These are phyloP conservation scores for Neoitamus cyanurus DNA, from an alignment of 2,888 invertebrate species.

Conservation along the genomic window DNA sequence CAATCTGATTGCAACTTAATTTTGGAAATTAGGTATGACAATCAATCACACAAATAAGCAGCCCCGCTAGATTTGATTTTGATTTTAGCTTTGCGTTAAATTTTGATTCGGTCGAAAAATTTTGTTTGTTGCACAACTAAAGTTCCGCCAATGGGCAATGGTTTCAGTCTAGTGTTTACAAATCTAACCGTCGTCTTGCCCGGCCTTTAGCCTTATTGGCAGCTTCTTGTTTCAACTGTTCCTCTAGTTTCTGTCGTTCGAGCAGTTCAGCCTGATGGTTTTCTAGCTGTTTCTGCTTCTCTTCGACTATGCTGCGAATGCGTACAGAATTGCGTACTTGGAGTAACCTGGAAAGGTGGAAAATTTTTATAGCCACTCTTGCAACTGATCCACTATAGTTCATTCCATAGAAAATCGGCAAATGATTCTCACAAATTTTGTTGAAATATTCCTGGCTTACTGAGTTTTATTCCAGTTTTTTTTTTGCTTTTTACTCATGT, in stretches of 20 bases:
- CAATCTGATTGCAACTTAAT: constrained; percentile 50
- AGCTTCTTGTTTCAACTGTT: constrained; percentile 58
- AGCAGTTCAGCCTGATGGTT: constrained; percentile 67
- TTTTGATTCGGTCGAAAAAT: constrained; percentile 11
- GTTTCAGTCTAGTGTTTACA: constrained; percentile 52
- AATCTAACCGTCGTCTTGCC: constrained; percentile 69
- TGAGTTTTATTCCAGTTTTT: no score
- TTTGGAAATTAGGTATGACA: constrained; percentile 50
- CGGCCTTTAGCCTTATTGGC: constrained; percentile 66
- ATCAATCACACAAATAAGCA: constrained; percentile 50
- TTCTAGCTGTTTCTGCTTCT: constrained; percentile 56
- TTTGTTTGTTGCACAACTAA: constrained; percentile 29
- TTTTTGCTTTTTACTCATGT: no score
- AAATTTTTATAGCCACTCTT: neutral
- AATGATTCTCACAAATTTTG: no score
- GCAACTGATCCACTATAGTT: neutral
- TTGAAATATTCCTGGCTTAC: no score
- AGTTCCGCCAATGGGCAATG: constrained; percentile 31
- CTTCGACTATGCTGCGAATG: constrained; percentile 62
- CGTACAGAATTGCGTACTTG: constrained; percentile 65
- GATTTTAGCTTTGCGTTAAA: constrained; percentile 5
- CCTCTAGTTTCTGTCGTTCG: constrained; percentile 58
- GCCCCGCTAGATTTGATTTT: constrained; percentile 41
- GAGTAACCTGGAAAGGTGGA: constrained; percentile 59
- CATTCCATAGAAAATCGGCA: neutral